Conservation (phyloP, 2,113 vertebrate genomes). For the Otolemur garnettii region DNA sequence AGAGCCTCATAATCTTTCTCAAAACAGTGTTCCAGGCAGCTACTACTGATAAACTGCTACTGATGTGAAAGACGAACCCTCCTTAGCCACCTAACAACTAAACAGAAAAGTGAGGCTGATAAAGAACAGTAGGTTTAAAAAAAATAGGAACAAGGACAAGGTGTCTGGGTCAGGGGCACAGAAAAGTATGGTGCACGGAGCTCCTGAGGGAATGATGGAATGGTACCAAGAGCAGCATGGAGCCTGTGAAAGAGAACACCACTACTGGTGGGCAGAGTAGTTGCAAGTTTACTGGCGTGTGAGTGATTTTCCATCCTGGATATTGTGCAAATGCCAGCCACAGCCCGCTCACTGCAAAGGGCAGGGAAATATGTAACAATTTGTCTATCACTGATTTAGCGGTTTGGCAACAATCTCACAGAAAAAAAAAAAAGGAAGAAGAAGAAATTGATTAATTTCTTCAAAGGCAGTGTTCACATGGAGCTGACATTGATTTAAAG, state of each 20-base stretch:
- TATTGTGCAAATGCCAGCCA: not conserved
- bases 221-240: not conserved
- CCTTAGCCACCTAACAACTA: constrained; percentile 44
- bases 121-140: not conserved
- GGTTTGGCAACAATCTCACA: constrained; percentile 1
- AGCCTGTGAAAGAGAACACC: not conserved
- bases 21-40: constrained; percentile 59
- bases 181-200: not conserved
- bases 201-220: not conserved
- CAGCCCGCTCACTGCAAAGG: constrained; percentile 4
- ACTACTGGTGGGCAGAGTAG: not conserved
- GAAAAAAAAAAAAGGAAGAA: not conserved
- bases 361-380: not conserved
- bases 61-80: constrained; percentile 61
- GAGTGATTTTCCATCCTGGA: not conserved
- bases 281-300: not conserved
- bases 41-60: constrained; percentile 51
- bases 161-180: not conserved
- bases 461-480: constrained; percentile 28
- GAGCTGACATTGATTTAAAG: constrained; percentile 61
- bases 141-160: not conserved
- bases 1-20: constrained; percentile 40
- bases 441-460: constrained; percentile 18
- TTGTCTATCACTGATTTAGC: not conserved
- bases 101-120: not conserved